Base-by-base conservation (phyloP, 2,113 vertebrate genomes). In the Brachyhypopomus gauderio region DNA sequence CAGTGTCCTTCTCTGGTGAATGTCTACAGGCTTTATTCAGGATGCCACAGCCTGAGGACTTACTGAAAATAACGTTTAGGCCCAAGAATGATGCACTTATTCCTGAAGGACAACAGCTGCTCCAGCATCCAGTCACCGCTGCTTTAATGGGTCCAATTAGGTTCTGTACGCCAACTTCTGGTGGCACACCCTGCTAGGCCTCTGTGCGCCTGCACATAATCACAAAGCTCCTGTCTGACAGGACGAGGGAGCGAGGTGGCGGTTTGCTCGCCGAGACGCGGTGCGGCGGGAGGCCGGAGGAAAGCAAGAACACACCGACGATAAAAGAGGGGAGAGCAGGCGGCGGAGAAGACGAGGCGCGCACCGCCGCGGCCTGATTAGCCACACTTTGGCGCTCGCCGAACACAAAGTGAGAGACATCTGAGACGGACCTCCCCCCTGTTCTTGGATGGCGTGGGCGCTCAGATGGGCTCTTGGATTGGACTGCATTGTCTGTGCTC, bases 401-500 rank as follows among this genome's bases (percentile, higher is more conserved):
- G 67, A 80, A 79, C 81, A 78, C 85, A 78, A 83, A 86, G 70
- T 77, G 78, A 78, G 71, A 56, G 81, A n/a, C 30, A 83, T 86
- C 74, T 83, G 81, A 83, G 75, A 52, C 19, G 19, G 73, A 86
- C 85, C 69, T 83, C 81, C 85, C 66, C 66, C 74, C 11, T 52
- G 85, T 78, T 86, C 74, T 83, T 83, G 77, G 81, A 80, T 78
- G 72, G 81, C 17, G 22, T 73, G 58, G 78, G 64, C 72, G 67
- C 78, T 86, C 81, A 86, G 73, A 86, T 83, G 81, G 81, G 81
- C 52, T 80, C 14, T 30, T 75, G 83, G 80, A 80, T 83, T 84
- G 83, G 85, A 72, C 76, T 86, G 82, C 79, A 86, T 86, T 86
- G 85, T 86, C 83, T 86, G 71, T 45, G 85, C 83, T 84, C 85